Evolutionary conservation across 2,797 vertebrate genomes (phyloP), one percentile per base, ranked within the genome.

Genomic region (Onychomys leucogaster): DNA sequence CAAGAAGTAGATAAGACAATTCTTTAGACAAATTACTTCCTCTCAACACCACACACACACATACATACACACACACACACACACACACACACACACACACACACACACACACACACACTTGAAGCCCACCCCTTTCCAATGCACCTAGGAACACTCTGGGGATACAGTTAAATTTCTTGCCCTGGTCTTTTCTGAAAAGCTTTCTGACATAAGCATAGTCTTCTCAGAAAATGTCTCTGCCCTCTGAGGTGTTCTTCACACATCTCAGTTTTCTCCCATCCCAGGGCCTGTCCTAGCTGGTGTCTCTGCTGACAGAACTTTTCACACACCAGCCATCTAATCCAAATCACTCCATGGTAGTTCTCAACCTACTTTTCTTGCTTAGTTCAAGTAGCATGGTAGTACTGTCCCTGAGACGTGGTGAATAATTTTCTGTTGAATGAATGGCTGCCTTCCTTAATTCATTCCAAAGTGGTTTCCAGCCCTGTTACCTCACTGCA

Each of bases 381-480:
- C 34, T 59, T 81, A 55, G 61, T 63, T 89, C 46, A 41, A 37
- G 57, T 16, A 57, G n/a, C 41, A 67, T 95, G 0, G 63, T 94
- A 73, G 57, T 37, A 59, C 34, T 32, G 29, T 25, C 46, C 43
- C 61, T 91, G 61, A 86, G 9, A 49, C 0, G 9, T 27, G 12
- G n/a, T 65, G 69, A 82, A 86, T 82, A 77, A n/a, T 89, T 82
- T 55, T 94, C 71, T 93, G 29, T 34, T 80, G 82, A 43, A 63
- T 77, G 23, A 88, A 80, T 9, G n/a, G n/a, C 83, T 59, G 49
- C 12, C 59, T 82, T 59, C n/a, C 34, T 91, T 78, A 73, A 83
- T 86, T 52, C 7, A 25, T 94, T 78, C 41, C 78, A 37, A 27
- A 52, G 83, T 77, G 59, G 59, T 57, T 85, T 85, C 67, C n/a